A percentile compares a stretch with the other conserved stretches of the same genome.
Conservation (phyloP, 2,797 vertebrate species). For the Leptoclinus maculatus region DNA sequence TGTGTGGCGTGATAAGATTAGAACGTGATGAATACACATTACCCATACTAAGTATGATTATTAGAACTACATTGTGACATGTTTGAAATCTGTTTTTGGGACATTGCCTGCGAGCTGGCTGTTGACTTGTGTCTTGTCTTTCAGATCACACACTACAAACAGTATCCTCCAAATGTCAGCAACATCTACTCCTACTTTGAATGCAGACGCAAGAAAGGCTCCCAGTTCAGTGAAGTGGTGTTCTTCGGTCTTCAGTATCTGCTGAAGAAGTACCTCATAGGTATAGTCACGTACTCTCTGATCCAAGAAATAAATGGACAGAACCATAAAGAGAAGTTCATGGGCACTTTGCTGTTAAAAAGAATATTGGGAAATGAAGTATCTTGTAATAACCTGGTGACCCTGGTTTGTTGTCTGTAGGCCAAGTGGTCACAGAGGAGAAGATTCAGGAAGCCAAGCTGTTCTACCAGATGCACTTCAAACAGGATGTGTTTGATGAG, state of each 20-base stretch:
- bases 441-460: conserved; percentile 86
- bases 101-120: not conserved
- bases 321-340: not conserved
- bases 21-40: not conserved
- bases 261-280: conserved; percentile 84
- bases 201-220: conserved; percentile 80
- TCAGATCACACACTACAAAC: conserved; percentile 87
- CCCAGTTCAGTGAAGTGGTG: conserved; percentile 82
- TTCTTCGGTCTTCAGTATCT: conserved; percentile 87
- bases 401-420: conserved; percentile 50
- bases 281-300: conserved; percentile 48
- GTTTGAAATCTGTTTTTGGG: not conserved
- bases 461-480: conserved; percentile 86
- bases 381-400: not conserved
- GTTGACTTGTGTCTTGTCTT: conserved; percentile 19
- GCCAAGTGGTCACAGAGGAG: conserved; percentile 84
- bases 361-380: not conserved
- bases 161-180: conserved; percentile 83
- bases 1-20: not conserved
- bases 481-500: conserved; percentile 83
- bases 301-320: not conserved
- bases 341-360: not conserved
- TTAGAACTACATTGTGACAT: not conserved
- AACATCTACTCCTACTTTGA: conserved; percentile 87
- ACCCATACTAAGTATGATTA: not conserved